Evolutionary conservation across 2,888 invertebrate species (phyloP).

Genomic region (Stegophylla sp.): DNA sequence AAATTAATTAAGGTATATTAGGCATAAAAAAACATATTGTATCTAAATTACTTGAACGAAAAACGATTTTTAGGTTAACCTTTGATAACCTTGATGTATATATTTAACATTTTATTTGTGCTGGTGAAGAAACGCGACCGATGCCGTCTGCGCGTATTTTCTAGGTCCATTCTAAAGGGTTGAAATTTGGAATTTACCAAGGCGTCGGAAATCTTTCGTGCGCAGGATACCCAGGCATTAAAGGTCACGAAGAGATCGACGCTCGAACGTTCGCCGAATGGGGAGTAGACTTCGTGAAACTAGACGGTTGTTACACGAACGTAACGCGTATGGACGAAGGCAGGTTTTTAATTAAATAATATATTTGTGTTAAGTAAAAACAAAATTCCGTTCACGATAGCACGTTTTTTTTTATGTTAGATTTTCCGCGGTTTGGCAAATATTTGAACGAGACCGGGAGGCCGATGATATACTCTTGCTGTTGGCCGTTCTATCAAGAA

Average conservation of each 20-base stretch:
- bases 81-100: too few relatives aligned
- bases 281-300: slow-evolving; percentile 70
- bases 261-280: slow-evolving; percentile 70
- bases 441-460: slow-evolving; percentile 68
- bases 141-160: slow-evolving; percentile 3
- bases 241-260: slow-evolving; percentile 67
- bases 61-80: too few relatives aligned
- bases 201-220: slow-evolving; percentile 71
- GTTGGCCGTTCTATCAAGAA: slow-evolving; percentile 69
- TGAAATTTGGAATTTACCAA: slow-evolving; percentile 71
- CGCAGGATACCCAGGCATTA: slow-evolving; percentile 69
- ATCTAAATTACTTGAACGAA: too few relatives aligned
- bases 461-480: slow-evolving; percentile 70
- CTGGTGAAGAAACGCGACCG: too few relatives aligned
- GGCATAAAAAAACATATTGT: too few relatives aligned
- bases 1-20: too few relatives aligned
- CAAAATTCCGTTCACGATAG: slow-evolving; percentile 2
- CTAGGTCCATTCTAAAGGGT: slow-evolving; percentile 68
- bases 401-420: slow-evolving; percentile 61
- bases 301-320: slow-evolving; percentile 70
- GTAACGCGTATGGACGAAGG: slow-evolving; percentile 63
- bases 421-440: slow-evolving; percentile 68
- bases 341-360: too few relatives aligned
- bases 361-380: not conserved
- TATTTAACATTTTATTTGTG: too few relatives aligned